A percentile compares a stretch with the other conserved stretches of the same genome.
Evolutionary conservation across 35 echinoderm and acorn worm genomes (phyloP).

Genomic region (Ophioderma brevispina): DNA sequence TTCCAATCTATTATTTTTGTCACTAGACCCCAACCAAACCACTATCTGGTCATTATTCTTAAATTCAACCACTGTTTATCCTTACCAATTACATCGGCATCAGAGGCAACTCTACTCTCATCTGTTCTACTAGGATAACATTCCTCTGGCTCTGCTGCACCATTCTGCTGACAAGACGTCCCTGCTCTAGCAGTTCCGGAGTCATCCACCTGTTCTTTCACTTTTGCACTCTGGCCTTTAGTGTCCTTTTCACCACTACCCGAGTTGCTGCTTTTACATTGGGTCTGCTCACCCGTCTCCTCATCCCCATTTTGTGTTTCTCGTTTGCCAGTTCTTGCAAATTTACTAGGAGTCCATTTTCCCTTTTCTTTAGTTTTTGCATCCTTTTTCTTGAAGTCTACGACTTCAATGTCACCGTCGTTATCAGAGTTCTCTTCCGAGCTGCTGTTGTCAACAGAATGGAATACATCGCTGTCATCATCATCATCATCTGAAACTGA

Average conservation of each 20-base stretch:
- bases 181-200: neutral
- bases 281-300: neutral
- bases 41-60: no score
- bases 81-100: neutral
- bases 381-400: slow-evolving; percentile 22
- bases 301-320: neutral
- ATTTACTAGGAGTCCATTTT: neutral
- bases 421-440: neutral
- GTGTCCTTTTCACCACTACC: neutral
- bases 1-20: no score
- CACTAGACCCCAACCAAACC: no score
- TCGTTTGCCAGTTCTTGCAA: neutral
- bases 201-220: neutral
- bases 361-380: neutral
- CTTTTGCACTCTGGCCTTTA: neutral
- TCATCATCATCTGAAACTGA: slow-evolving; percentile 29
- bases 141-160: neutral
- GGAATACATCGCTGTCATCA: slow-evolving; percentile 12
- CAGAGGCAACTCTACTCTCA: neutral
- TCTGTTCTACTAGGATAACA: neutral
- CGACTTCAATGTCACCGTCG: slow-evolving; percentile 24
- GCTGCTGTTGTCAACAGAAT: neutral
- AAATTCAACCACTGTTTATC: neutral
- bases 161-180: neutral
- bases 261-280: neutral